phyloP scores from a whole-genome alignment of 2,797 vertebrate species.

The Megalops cyprinoides region DNA sequence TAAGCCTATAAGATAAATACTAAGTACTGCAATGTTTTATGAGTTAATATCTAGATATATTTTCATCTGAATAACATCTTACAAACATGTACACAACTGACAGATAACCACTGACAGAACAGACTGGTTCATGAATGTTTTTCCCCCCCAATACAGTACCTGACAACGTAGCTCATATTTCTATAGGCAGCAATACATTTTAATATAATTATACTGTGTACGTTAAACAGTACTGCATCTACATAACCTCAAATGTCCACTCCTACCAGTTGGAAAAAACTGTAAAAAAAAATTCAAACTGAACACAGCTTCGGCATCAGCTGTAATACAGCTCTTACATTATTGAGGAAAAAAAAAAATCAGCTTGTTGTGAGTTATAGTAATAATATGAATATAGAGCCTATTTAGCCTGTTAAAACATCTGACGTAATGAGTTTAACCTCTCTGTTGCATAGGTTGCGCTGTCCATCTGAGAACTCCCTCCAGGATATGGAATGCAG shows the following conservation, averaged over 20 bases:
- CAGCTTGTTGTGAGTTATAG: not conserved
- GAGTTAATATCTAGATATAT: not conserved
- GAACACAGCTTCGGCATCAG: not conserved
- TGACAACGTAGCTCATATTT: not conserved
- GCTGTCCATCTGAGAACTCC: not conserved
- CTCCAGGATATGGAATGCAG: slow-evolving; percentile 27
- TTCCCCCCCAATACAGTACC: not conserved
- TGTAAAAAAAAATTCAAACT: slow-evolving; percentile 2
- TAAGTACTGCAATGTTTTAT: not conserved
- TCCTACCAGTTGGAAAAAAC: not conserved
- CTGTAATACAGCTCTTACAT: not conserved
- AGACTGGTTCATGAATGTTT: not conserved
- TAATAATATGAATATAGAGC: slow-evolving; percentile 14
- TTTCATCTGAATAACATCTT: not conserved
- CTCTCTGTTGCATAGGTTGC: slow-evolving; percentile 28
- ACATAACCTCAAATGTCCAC: not conserved
- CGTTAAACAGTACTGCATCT: not conserved
- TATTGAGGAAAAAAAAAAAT: not conserved
- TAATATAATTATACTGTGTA: not conserved
- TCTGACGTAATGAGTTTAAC: not conserved
- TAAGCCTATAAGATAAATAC: not conserved
- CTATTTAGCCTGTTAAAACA: not conserved
- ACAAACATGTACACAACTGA: slow-evolving; percentile 14
- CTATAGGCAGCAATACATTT: not conserved
- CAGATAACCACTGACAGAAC: not conserved